Base-by-base conservation (phyloP, 2,797 vertebrate species). In the Halcyon badia region DNA sequence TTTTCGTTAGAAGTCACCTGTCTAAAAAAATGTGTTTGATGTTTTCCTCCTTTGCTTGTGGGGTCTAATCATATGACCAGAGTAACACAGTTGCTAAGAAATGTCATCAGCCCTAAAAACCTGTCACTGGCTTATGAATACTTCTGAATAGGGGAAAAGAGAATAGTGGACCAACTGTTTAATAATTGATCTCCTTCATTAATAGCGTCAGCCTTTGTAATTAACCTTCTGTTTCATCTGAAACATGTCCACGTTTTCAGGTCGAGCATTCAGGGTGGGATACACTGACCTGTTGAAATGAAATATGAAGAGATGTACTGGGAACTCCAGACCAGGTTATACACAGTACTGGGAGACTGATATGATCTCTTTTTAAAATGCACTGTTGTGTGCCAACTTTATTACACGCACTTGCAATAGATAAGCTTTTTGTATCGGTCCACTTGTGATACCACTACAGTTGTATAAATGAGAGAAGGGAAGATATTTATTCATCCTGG, bases 221-320 rank as follows among this genome's bases (percentile, higher is more conserved):
- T 97, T 98, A 98, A 94, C 93, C 93, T 98, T 62, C 85, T 96
- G 37, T 95, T 98, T 97, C 94, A 73, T 92, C 86, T 98, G 96
- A 97, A 96, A 95, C 93, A 94, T 96, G 89, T 89, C 96, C 97
- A 87, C 62, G 35, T 94, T 95, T 95, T 93, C 77, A 82, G 86
- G 88, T 96, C 87, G 92, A 84, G 68, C 79, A n/a, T 83, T 97
- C 76, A 41, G 82, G 41, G 49, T 93, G 93, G 41, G 41, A 81
- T 83, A 86, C 87, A 84, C 54, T 94, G 70, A 89, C 87, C 71
- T 92, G 92, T 96, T 96, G 97, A 87, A 97, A 97, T 96, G 94
- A 97, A 96, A 90, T 91, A 97, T 96, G 85, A 91, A 94, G 87
- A 81, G 35, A 76, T 91, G 73, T 86, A 28, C 66, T 88, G 83